Conservation (phyloP, 2,888 invertebrate species). For the Lepidonotus clava region DNA sequence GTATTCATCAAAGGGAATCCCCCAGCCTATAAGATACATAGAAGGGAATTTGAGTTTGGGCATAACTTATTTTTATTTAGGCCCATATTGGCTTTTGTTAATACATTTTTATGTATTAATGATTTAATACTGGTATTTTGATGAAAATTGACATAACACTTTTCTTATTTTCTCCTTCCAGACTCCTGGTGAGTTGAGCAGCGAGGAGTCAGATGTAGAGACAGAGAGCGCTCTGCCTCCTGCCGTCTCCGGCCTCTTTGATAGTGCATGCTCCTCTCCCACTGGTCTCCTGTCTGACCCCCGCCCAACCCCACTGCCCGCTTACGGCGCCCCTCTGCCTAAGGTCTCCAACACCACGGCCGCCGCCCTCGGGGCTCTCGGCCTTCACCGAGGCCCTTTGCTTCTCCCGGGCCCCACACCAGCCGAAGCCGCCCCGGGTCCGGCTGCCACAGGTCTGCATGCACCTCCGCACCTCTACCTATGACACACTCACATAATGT, state of each 20-base stretch:
- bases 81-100: too few relatives aligned
- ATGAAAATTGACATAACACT: too few relatives aligned
- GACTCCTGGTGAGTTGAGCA: slow-evolving; percentile 21
- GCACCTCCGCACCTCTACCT: background rate
- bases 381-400: slow-evolving; percentile 23
- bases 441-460: slow-evolving; percentile 5
- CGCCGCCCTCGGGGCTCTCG: background rate
- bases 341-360: slow-evolving; percentile 33
- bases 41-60: too few relatives aligned
- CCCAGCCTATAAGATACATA: too few relatives aligned
- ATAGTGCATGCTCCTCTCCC: slow-evolving; percentile 7
- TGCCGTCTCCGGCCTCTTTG: background rate
- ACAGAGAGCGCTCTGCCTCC: background rate
- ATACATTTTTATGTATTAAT: too few relatives aligned
- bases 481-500: background rate
- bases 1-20: too few relatives aligned
- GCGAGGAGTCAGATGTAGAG: background rate
- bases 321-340: slow-evolving; percentile 18
- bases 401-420: too few relatives aligned
- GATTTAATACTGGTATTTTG: too few relatives aligned
- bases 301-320: slow-evolving; percentile 26
- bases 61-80: too few relatives aligned
- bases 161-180: background rate
- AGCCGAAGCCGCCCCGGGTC: background rate
- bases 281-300: background rate